Conservation (phyloP, 2,888 invertebrate genomes). For the Idaea aversata region DNA sequence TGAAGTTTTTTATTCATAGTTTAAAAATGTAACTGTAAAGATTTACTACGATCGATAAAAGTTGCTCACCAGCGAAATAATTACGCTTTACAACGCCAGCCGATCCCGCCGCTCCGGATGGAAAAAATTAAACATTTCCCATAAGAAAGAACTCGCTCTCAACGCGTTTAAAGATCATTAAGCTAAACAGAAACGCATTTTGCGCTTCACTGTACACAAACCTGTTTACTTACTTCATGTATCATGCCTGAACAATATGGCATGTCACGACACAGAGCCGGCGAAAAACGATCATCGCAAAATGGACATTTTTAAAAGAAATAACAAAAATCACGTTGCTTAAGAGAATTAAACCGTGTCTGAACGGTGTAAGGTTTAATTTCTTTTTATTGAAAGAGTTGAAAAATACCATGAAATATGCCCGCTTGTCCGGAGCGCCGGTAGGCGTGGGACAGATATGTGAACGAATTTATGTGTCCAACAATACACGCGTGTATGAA, state of each 20-base stretch:
- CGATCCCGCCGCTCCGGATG: conserved; percentile 10
- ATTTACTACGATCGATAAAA: conserved; percentile 1
- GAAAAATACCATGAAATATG: conserved; percentile 71
- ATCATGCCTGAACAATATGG: conserved; percentile 76
- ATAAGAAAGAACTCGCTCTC: conserved; percentile 41
- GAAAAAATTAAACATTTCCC: conserved; percentile 44
- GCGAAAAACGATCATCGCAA: conserved; percentile 63
- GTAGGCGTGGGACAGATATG: conserved; percentile 75
- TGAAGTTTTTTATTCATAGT: too few species aligned
- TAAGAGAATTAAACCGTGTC: conserved; percentile 46
- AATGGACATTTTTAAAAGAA: conserved; percentile 51
- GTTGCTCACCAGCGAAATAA: neutral
- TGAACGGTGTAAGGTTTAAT: conserved; percentile 45
- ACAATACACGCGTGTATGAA: conserved; percentile 43
- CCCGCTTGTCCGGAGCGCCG: conserved; percentile 64
- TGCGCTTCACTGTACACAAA: conserved; percentile 61
- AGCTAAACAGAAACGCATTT: conserved; percentile 58
- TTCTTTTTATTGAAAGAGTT: conserved; percentile 34
- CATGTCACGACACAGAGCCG: conserved; percentile 69
- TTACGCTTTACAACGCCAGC: conserved; percentile 8
- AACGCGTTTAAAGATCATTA: conserved; percentile 58
- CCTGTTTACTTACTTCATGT: conserved; percentile 72
- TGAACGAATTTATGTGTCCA: conserved; percentile 46
- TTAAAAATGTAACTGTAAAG: neutral
- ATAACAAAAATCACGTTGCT: conserved; percentile 31